phyloP scores from a whole-genome alignment of 2,113 vertebrate species.

The human region GRCh38 chrX:16097001-16097500 shows the following conservation, averaged over 20 bases:
- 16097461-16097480: slow-evolving; percentile 12
- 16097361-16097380: background rate
- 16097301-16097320: background rate
- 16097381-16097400: background rate
- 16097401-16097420: slow-evolving; percentile 10
- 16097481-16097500: background rate
- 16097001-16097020: background rate
- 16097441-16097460: background rate
- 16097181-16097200: background rate
- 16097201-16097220: background rate
- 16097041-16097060: background rate
- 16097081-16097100: background rate
- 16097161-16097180: background rate
- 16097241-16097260: background rate
- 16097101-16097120: background rate
- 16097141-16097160: background rate
- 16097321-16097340: slow-evolving; percentile 18
- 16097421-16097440: background rate
- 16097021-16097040: background rate
- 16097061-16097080: background rate
- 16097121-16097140: background rate
- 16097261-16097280: background rate
- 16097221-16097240: background rate
- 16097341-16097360: slow-evolving; percentile 29
- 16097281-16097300: background rate